phyloP scores from a whole-genome alignment of 2,797 vertebrate genomes.

The Arctocebus calabarensis region DNA sequence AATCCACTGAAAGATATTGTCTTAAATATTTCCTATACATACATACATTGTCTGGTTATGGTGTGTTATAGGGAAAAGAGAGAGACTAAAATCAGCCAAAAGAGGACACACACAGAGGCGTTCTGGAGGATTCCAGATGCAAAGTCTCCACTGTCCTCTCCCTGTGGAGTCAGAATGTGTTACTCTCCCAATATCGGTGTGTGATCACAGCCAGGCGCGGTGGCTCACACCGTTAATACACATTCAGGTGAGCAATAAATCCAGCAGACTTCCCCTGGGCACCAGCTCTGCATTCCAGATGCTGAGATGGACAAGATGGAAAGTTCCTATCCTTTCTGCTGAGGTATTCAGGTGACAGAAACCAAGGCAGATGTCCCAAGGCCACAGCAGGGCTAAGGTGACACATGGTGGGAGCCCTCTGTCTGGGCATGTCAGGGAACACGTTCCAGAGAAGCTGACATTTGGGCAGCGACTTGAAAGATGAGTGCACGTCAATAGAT shows the following conservation, averaged over 20 bases:
- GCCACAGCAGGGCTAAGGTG: background rate
- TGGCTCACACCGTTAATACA: background rate
- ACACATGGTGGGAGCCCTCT: background rate
- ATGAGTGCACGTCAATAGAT: background rate
- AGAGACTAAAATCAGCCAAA: background rate
- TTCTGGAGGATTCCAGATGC: background rate
- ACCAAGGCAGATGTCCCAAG: background rate
- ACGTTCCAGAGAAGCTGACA: background rate
- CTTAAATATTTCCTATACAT: too few species aligned
- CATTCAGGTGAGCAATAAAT: background rate
- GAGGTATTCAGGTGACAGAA: background rate
- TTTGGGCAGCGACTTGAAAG: background rate
- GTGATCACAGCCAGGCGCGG: background rate
- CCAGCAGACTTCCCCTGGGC: background rate
- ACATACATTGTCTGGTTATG: background rate
- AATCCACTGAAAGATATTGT: background rate
- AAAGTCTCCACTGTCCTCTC: background rate
- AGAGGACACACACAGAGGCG: background rate
- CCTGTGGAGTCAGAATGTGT: background rate
- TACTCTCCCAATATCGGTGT: background rate
- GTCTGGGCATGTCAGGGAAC: background rate
- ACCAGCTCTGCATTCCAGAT: background rate
- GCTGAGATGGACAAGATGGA: background rate
- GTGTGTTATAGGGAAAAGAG: background rate
- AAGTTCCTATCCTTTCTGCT: background rate